phyloP scores from a whole-genome alignment of 2,888 invertebrate species.

The Sesia bembeciformis region DNA sequence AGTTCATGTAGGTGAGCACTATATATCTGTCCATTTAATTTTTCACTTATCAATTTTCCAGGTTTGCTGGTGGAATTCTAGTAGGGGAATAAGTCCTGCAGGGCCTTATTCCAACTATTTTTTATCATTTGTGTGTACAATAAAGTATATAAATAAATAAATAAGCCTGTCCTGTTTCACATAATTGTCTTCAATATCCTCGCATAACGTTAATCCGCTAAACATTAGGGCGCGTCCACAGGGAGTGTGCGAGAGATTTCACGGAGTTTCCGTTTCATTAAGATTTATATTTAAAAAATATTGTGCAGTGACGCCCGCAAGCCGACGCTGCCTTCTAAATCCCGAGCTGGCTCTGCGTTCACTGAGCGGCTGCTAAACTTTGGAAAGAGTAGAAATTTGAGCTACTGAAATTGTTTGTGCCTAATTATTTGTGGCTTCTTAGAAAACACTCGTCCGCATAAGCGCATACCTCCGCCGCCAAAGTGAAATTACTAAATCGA shows the following conservation, averaged over 20 bases:
- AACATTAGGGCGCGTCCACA: slow-evolving; percentile 12
- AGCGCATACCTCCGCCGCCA: too few species aligned
- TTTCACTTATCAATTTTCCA: too few species aligned
- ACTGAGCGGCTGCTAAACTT: too few species aligned
- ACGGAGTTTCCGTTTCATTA: slow-evolving; percentile 22
- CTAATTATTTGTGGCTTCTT: neutral
- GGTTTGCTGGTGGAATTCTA: too few species aligned
- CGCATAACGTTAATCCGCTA: slow-evolving; percentile 15
- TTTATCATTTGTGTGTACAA: too few species aligned
- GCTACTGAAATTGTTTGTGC: neutral
- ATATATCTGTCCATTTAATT: too few species aligned
- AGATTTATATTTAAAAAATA: slow-evolving; percentile 32
- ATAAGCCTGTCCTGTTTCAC: too few species aligned
- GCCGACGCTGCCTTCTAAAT: slow-evolving; percentile 8
- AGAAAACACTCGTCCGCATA: neutral
- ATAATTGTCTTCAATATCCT: slow-evolving; percentile 3
- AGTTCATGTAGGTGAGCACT: too few species aligned
- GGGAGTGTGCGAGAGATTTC: slow-evolving; percentile 13
- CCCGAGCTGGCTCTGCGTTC: slow-evolving; percentile 17
- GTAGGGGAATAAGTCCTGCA: too few species aligned
- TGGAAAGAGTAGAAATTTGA: slow-evolving; percentile 1
- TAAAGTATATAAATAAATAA: too few species aligned
- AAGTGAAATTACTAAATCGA: too few species aligned
- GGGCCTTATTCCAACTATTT: too few species aligned
- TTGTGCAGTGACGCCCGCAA: slow-evolving; percentile 24